These are phyloP conservation scores for Scylla paramamosain DNA, from an alignment of 1,140 invertebrate genomes.

Conservation along the genomic window DNA sequence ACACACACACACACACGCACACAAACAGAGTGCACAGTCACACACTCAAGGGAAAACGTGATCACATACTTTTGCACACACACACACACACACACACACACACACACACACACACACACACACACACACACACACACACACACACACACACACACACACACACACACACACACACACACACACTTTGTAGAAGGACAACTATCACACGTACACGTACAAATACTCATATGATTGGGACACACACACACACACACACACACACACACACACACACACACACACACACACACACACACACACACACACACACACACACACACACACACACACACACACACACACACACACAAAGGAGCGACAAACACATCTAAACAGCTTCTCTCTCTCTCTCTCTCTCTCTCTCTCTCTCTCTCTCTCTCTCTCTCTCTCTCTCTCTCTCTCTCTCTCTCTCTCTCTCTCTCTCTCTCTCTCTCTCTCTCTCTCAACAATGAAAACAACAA, in stretches of 20 bases:
- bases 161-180: conserved; percentile 29
- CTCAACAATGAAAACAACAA: not conserved
- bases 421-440: conserved; percentile 17
- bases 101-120: conserved; percentile 64
- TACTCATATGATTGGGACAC: conserved; percentile 3
- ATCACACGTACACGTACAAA: conserved; percentile 47
- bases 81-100: conserved; percentile 47
- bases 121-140: conserved; percentile 62
- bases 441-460: not conserved
- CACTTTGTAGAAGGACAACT: conserved; percentile 22
- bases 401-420: not conserved
- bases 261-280: conserved; percentile 26
- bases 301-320: not conserved
- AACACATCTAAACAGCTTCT: not conserved
- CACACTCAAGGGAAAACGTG: not conserved
- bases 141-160: conserved; percentile 60
- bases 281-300: conserved; percentile 33
- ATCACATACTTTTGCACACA: conserved; percentile 22
- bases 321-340: conserved; percentile 43
- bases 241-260: conserved; percentile 2
- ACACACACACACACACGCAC: not conserved
- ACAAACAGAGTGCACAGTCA: not conserved
- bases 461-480: not conserved
- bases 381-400: too few species aligned
- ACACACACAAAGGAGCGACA: conserved; percentile 12